These are phyloP conservation scores for Chlorops oryzae DNA, from an alignment of 1,140 invertebrate species.

Conservation along the genomic window DNA sequence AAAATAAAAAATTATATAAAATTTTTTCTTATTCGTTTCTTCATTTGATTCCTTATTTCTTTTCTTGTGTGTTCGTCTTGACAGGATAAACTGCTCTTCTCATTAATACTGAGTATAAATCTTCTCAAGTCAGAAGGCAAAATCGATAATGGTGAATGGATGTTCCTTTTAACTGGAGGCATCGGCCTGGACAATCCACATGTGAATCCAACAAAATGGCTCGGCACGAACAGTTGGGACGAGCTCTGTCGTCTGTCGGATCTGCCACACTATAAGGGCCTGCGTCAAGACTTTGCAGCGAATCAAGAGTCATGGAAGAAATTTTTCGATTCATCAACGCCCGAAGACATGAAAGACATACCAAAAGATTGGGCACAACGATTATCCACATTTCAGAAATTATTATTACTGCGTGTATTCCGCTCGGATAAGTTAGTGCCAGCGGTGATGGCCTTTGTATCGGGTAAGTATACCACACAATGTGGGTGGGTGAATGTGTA, in stretches of 20 bases:
- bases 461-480: slow-evolving; percentile 62
- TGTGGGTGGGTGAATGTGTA: too few species aligned
- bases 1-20: too few species aligned
- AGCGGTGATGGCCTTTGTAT: slow-evolving; percentile 67
- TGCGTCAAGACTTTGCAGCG: slow-evolving; percentile 55
- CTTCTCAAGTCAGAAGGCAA: slow-evolving; percentile 65
- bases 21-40: slow-evolving; percentile 1
- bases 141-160: slow-evolving; percentile 70
- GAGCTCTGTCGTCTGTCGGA: slow-evolving; percentile 63
- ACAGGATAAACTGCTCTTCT: slow-evolving; percentile 84
- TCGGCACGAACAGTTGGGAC: slow-evolving; percentile 74
- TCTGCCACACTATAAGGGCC: slow-evolving; percentile 52
- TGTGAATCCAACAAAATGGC: slow-evolving; percentile 65
- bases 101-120: slow-evolving; percentile 77
- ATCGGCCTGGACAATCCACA: slow-evolving; percentile 72
- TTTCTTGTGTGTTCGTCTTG: slow-evolving; percentile 25
- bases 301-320: slow-evolving; percentile 64
- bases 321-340: slow-evolving; percentile 65
- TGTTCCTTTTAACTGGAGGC: slow-evolving; percentile 85
- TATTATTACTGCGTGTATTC: slow-evolving; percentile 75
- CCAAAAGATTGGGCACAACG: slow-evolving; percentile 63
- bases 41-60: slow-evolving; percentile 23
- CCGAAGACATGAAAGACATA: slow-evolving; percentile 57
- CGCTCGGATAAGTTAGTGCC: slow-evolving; percentile 85
- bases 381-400: slow-evolving; percentile 65